Percentiles rank a stretch among this genome's conserved stretches.
Evolutionary conservation across 2,888 invertebrate species (phyloP).

Genomic region (Trissoscelio sp.): DNA sequence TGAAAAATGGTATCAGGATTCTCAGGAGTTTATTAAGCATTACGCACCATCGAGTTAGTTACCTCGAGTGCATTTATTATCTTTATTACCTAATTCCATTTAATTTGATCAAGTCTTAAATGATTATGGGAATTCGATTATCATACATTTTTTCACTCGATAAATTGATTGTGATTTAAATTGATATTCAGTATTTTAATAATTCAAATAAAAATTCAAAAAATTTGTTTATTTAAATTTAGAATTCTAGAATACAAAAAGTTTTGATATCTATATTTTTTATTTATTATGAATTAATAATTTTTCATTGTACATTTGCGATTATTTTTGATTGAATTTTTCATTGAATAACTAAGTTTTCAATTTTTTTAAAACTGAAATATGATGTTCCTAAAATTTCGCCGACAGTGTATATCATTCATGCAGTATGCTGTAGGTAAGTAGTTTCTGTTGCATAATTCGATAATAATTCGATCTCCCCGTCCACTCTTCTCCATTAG

Average conservation of each 20-base stretch:
- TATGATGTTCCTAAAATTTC: not conserved
- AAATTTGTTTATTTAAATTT: too few species aligned
- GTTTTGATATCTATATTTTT: too few species aligned
- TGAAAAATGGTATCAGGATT: constrained; percentile 64
- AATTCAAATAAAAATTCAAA: too few species aligned
- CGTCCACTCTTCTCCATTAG: constrained; percentile 62
- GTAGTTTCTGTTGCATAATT: constrained; percentile 65
- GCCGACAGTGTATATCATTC: constrained; percentile 37
- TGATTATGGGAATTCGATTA: constrained; percentile 39
- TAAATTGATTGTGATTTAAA: not conserved
- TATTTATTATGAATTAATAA: not conserved
- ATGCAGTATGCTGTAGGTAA: constrained; percentile 40
- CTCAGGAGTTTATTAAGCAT: constrained; percentile 54
- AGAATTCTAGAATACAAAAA: too few species aligned
- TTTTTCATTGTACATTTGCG: not conserved
- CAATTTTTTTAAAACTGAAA: not conserved
- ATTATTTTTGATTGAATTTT: not conserved
- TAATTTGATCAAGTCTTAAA: constrained; percentile 7
- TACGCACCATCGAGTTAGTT: constrained; percentile 21
- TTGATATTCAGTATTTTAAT: too few species aligned
- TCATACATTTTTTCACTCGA: constrained; percentile 30
- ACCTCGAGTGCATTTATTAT: constrained; percentile 35
- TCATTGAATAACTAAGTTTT: too few species aligned
- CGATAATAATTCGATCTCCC: constrained; percentile 65
- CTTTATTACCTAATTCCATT: constrained; percentile 42